phyloP scores from a whole-genome alignment of 2,888 invertebrate genomes.

The Drosophila anomelani region DNA sequence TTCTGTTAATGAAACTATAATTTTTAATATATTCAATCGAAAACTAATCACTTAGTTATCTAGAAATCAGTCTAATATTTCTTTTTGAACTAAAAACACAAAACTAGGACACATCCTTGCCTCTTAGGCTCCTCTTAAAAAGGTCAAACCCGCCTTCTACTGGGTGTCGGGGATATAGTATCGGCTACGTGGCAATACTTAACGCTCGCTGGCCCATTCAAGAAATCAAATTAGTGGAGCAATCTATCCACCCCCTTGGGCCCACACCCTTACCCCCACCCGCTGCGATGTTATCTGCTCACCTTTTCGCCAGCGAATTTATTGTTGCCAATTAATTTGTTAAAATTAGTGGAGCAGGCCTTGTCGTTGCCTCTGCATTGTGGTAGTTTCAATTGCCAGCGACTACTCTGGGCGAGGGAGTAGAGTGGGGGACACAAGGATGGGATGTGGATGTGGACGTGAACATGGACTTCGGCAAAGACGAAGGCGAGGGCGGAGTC shows the following conservation, averaged over 20 bases:
- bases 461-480: not conserved
- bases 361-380: constrained; percentile 52
- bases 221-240: constrained; percentile 75
- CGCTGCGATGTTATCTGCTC: constrained; percentile 67
- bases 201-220: constrained; percentile 69
- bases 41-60: not conserved
- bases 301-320: constrained; percentile 80
- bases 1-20: too few relatives aligned
- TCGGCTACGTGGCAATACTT: constrained; percentile 58
- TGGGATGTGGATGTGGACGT: constrained; percentile 1
- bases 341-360: constrained; percentile 80
- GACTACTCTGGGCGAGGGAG: constrained; percentile 17
- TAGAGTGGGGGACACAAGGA: not conserved
- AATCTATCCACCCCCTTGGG: constrained; percentile 63
- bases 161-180: constrained; percentile 55
- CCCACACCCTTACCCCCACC: not conserved
- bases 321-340: constrained; percentile 83
- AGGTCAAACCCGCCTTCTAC: not conserved
- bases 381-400: constrained; percentile 72
- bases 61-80: not conserved
- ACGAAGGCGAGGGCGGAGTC: not conserved
- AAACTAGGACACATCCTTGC: not conserved
- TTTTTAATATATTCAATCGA: too few relatives aligned
- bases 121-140: not conserved
- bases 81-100: not conserved